Base-by-base conservation (phyloP, 2,113 vertebrate species). In the Nothocercus nigrocapillus region DNA sequence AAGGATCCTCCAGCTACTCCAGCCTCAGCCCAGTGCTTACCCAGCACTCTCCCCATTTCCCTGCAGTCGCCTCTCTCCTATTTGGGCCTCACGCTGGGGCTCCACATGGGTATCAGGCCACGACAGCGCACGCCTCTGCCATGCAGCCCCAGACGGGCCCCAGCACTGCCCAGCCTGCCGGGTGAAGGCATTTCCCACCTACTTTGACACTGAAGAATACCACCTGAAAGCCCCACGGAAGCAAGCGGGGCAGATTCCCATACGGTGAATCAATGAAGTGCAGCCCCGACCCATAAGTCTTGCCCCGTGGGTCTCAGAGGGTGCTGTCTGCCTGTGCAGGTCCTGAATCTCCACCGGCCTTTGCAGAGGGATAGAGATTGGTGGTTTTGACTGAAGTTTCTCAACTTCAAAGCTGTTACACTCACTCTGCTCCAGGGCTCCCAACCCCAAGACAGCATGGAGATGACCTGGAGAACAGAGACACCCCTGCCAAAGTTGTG, bases 321-420 rank as follows among this genome's bases (percentile, higher is more conserved):
- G 30, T 11, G 54, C 2, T 3, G 34, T 36, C 47, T 82, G 66
- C 54, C 19, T 45, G 73, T 61, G 51, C 66, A 54, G 44, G 19
- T 40, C 59, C 3, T 38, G 44, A 40, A 75, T 47, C 45, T 30
- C 10, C 28, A 32, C 2, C 3, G 2, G 51, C 32, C 67, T 40
- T 80, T 24, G 14, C 34, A 38, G 32, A 44, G 40, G 0, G 3
- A 69, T 13, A 16, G 47, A 51, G 12, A 3, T 51, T 28, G 62
- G 54, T 9, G 54, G 36, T 38, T 75, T 49, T 24, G 5, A 21
- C 25, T 22, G 44, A 25, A 15, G 58, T 20, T 47, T 70, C 63
- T 30, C 8, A 85, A n/a, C 10, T 9, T 14, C 40, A 15, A 38
- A 64, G 34, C 42, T 1, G 0, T 1, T 24, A 64, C 0, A 1